Evolutionary conservation across 2,888 invertebrate species (phyloP), one percentile per base, ranked within the genome.

Genomic region (Dermolepida albohirtum): DNA sequence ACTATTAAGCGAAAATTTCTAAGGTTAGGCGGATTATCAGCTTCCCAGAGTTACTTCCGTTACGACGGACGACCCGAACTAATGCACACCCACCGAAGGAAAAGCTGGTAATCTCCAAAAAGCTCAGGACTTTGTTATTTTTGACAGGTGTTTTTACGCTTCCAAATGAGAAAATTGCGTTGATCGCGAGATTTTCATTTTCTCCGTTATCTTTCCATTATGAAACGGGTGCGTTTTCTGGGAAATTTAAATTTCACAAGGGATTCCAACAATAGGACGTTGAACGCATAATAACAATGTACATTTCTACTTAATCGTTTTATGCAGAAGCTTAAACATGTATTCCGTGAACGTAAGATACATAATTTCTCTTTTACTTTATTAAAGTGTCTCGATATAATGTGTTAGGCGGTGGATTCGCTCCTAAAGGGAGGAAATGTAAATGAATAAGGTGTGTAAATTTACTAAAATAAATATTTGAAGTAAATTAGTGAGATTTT

Each of bases 81-180:
- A 44, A 14, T 14, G 14, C 12, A 12, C 44, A 14, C 44, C 44
- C 44, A 6, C 12, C 6, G 44, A 5, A 16, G 40, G 8, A n/a
- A 10, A 16, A 41, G 11, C 14, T 11, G 40, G 40, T 54, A 54
- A 54, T 54, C 54, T 40, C 16, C 40, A 54, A 34, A 34, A 54
- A 54, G 54, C 54, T 17, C 10, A 11, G 16, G 17, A 54, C 40
- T 54, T 54, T 40, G 54, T 54, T 54, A 54, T 54, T 54, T 54
- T 40, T 54, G 54, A 54, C 54, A 54, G 54, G 54, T 54, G 54
- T 54, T 54, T 54, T 39, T 12, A 54, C 41, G 40, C 34, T 27
- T 34, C 51, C 1, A 16, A 11, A n/a, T 11, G 54, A 14, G 54
- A 40, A 40, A 40, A 54, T 54, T 40, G 40, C 40, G 11, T 11